Evolutionary conservation across 2,113 vertebrate species (phyloP).

Genomic region (Strix uralensis): DNA sequence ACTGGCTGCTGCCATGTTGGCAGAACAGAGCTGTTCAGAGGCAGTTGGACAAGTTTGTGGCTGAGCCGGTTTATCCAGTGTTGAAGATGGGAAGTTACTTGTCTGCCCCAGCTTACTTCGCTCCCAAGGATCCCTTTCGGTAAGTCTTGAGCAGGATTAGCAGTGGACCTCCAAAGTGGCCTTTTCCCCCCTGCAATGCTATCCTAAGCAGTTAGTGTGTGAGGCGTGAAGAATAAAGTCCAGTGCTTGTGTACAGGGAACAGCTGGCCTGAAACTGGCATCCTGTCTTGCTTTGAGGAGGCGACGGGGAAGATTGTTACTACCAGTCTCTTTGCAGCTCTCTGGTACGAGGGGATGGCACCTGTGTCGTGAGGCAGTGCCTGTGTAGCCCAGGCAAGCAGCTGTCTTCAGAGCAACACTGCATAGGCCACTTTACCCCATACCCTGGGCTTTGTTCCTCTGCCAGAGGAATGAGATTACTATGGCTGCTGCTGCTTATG

Average conservation of each 20-base stretch:
- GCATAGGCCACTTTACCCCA: fast-evolving
- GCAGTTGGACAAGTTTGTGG: slow-evolving; percentile 69
- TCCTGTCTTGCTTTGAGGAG: not conserved
- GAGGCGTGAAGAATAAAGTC: not conserved
- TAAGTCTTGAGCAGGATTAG: slow-evolving; percentile 50
- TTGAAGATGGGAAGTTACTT: slow-evolving; percentile 80
- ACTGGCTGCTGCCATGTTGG: slow-evolving; percentile 71
- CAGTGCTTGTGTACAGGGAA: not conserved
- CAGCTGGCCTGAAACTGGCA: fast-evolving
- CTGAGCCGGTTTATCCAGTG: slow-evolving; percentile 68
- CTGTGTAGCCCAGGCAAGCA: not conserved
- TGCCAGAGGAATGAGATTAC: not conserved
- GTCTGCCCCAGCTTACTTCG: slow-evolving; percentile 73
- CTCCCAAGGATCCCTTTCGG: slow-evolving; percentile 77
- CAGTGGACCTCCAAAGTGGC: not conserved
- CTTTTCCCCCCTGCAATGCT: not conserved
- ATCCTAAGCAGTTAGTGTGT: not conserved
- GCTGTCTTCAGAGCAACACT: not conserved
- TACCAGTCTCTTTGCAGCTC: not conserved
- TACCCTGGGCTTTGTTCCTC: not conserved
- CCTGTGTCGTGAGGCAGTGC: not conserved
- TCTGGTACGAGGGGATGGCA: not conserved
- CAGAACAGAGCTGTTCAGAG: slow-evolving; percentile 58
- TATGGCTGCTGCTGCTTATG: not conserved
- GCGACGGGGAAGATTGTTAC: not conserved